Percentiles rank a stretch among this genome's conserved stretches.
These are phyloP conservation scores for Campylomormyrus numenius DNA, from an alignment of 2,113 vertebrate species.

Conservation along the genomic window DNA sequence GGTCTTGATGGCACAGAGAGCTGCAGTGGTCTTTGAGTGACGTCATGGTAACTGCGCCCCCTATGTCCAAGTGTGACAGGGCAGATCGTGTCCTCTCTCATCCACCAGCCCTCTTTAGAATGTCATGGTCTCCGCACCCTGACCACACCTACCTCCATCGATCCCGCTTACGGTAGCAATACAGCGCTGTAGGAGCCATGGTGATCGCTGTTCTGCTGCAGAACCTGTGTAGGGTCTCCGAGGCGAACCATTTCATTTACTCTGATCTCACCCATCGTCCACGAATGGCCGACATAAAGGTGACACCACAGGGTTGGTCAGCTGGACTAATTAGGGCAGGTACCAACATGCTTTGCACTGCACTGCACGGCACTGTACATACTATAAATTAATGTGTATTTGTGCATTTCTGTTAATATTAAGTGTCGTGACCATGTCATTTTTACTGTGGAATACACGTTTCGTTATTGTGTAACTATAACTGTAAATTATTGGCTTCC, in stretches of 20 bases:
- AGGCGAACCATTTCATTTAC: not conserved
- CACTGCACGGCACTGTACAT: not conserved
- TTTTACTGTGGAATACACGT: not conserved
- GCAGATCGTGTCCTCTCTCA: not conserved
- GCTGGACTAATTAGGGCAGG: not conserved
- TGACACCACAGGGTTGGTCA: not conserved
- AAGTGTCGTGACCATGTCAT: not conserved
- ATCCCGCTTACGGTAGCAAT: not conserved
- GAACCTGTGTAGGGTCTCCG: not conserved
- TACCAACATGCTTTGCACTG: not conserved
- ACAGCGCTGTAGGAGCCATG: not conserved
- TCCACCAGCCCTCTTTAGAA: not conserved
- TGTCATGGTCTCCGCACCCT: not conserved
- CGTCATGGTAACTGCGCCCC: not conserved
- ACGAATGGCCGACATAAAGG: not conserved
- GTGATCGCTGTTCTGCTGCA: not conserved
- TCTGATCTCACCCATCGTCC: not conserved
- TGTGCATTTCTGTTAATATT: not conserved
- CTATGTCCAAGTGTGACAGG: not conserved
- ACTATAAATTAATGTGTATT: not conserved
- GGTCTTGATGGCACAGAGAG: not conserved
- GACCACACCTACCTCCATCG: not conserved
- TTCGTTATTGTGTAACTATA: not conserved
- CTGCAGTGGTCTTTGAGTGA: not conserved
- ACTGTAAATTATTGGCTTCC: not conserved